These are phyloP conservation scores for Etheostoma spectabile DNA, from an alignment of 2,113 vertebrate genomes.

Conservation along the genomic window DNA sequence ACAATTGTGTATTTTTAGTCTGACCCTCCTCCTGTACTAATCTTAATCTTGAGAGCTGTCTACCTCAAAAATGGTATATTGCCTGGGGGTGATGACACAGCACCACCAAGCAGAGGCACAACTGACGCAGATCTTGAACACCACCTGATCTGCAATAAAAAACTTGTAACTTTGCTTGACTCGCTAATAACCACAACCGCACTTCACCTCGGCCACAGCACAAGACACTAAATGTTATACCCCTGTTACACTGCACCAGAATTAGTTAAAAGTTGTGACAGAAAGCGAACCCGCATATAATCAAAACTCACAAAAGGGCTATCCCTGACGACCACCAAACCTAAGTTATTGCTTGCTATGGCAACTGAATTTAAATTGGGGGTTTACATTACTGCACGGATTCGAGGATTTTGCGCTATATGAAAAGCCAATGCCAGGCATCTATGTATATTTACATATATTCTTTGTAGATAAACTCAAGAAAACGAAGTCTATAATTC, in stretches of 20 bases:
- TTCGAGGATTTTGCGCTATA: background rate
- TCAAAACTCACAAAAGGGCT: background rate
- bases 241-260: background rate
- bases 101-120: constrained; percentile 7
- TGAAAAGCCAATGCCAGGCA: constrained; percentile 1
- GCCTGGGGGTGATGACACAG: constrained; percentile 25
- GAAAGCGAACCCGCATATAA: background rate
- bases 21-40: constrained; percentile 11
- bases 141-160: constrained; percentile 12
- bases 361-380: background rate
- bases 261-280: background rate
- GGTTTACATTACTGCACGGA: background rate
- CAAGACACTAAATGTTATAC: background rate
- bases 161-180: background rate
- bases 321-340: background rate
- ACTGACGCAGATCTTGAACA: constrained; percentile 38
- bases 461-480: background rate
- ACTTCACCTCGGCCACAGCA: background rate
- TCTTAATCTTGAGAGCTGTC: constrained; percentile 46
- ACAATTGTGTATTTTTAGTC: constrained; percentile 21
- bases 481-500: background rate
- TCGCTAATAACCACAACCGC: background rate
- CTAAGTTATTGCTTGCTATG: background rate
- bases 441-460: background rate
- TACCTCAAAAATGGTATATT: constrained; percentile 21